These are phyloP conservation scores for Psylliodes chrysocephalus DNA, from an alignment of 2,888 invertebrate genomes.

Conservation along the genomic window DNA sequence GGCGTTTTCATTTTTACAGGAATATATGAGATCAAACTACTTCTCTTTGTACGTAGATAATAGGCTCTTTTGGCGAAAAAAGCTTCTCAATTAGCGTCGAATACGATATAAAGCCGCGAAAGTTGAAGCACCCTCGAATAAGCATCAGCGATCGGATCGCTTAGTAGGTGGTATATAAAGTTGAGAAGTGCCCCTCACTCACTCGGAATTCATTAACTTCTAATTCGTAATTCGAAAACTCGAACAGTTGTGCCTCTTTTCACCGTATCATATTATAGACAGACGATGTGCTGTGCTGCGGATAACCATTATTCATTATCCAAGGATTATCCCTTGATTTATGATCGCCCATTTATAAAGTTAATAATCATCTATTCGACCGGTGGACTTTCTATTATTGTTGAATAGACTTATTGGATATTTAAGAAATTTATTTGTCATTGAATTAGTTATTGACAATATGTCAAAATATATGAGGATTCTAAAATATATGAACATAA, in stretches of 20 bases:
- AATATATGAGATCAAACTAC: too few species aligned
- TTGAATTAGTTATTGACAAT: too few species aligned
- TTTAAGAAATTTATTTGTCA: too few species aligned
- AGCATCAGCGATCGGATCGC: background rate
- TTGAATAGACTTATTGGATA: background rate
- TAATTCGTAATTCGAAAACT: slow-evolving; percentile 31
- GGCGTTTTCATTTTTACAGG: too few species aligned
- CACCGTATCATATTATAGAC: background rate
- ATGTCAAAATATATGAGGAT: too few species aligned
- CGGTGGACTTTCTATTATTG: slow-evolving; percentile 40
- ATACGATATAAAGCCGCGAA: slow-evolving; percentile 14
- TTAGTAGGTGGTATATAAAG: slow-evolving; percentile 21
- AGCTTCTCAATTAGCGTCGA: slow-evolving; percentile 5
- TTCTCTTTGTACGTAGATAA: too few species aligned
- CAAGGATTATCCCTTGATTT: slow-evolving; percentile 59
- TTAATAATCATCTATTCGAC: slow-evolving; percentile 61
- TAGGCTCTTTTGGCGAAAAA: too few species aligned
- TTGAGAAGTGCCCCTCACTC: slow-evolving; percentile 8
- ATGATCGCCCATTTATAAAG: slow-evolving; percentile 58
- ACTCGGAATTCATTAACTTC: slow-evolving; percentile 27
- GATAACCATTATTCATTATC: slow-evolving; percentile 24
- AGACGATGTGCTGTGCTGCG: too few species aligned
- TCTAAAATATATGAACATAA: too few species aligned
- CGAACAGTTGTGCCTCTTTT: slow-evolving; percentile 33
- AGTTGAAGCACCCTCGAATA: slow-evolving; percentile 10